Conservation (phyloP, 2,113 vertebrate genomes). For the Ceyx melanurus region DNA sequence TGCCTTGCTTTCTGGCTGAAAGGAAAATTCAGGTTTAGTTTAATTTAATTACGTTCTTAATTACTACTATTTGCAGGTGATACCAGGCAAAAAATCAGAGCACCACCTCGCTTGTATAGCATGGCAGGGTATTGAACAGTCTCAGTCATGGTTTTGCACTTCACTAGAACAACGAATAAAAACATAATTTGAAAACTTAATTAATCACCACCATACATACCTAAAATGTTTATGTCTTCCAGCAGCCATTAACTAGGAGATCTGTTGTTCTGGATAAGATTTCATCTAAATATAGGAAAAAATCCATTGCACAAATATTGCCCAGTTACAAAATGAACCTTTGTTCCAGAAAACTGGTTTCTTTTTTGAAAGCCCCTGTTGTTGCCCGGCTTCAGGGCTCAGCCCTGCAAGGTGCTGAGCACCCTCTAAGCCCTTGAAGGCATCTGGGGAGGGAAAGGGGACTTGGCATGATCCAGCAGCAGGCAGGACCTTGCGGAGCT, state of each 20-base stretch:
- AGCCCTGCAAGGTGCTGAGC: not conserved
- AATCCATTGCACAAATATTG: constrained; percentile 24
- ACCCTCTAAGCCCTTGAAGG: not conserved
- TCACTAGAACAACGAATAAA: constrained; percentile 23
- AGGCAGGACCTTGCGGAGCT: not conserved
- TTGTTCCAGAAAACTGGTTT: constrained; percentile 48
- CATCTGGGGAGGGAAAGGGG: not conserved
- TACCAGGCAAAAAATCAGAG: not conserved
- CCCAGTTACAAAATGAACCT: constrained; percentile 39
- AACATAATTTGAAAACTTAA: not conserved
- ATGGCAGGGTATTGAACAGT: not conserved
- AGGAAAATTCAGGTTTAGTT: not conserved
- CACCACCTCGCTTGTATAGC: not conserved
- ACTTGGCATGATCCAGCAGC: not conserved
- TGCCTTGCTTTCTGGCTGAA: not conserved
- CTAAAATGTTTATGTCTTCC: constrained; percentile 15
- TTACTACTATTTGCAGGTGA: not conserved
- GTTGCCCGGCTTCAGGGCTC: constrained; percentile 4
- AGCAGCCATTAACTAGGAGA: not conserved
- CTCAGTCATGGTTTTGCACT: not conserved
- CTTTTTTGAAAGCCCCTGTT: constrained; percentile 12
- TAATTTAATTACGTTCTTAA: not conserved
- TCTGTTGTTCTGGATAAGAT: not conserved
- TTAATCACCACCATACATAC: not conserved
- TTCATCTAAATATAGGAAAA: constrained; percentile 16